phyloP scores from a whole-genome alignment of 2,113 vertebrate species.

The Callaeas wilsoni region DNA sequence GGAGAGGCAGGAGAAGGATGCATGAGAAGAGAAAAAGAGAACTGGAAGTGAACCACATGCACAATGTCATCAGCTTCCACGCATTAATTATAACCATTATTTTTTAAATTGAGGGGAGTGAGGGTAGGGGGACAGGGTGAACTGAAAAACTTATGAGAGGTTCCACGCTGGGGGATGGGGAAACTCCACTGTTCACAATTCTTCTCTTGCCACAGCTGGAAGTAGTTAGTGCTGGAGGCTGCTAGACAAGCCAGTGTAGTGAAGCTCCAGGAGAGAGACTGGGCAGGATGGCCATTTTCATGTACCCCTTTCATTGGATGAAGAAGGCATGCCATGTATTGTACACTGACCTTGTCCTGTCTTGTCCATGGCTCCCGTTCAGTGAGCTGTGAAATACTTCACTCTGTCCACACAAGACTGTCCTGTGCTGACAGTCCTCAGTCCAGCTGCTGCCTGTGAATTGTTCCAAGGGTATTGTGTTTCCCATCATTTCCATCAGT shows the following conservation, averaged over 20 bases:
- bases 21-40: constrained; percentile 48
- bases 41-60: constrained; percentile 55
- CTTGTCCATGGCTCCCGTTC: neutral
- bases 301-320: neutral
- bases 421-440: neutral
- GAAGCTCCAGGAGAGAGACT: neutral
- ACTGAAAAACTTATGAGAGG: neutral
- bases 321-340: neutral
- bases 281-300: neutral
- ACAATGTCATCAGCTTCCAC: constrained; percentile 63
- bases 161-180: neutral
- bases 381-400: neutral
- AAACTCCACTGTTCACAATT: neutral
- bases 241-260: neutral
- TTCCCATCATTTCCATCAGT: neutral
- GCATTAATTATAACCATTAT: constrained; percentile 55
- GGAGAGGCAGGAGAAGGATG: constrained; percentile 32
- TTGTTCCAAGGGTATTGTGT: neutral
- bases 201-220: neutral
- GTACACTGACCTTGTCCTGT: neutral
- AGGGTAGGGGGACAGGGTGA: neutral
- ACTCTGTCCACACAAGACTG: neutral
- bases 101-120: constrained; percentile 47
- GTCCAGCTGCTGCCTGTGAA: neutral
- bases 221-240: neutral